Percentiles rank a stretch among this genome's conserved stretches.
Conservation (phyloP, 2,113 vertebrate species). For the Carassius carassius region DNA sequence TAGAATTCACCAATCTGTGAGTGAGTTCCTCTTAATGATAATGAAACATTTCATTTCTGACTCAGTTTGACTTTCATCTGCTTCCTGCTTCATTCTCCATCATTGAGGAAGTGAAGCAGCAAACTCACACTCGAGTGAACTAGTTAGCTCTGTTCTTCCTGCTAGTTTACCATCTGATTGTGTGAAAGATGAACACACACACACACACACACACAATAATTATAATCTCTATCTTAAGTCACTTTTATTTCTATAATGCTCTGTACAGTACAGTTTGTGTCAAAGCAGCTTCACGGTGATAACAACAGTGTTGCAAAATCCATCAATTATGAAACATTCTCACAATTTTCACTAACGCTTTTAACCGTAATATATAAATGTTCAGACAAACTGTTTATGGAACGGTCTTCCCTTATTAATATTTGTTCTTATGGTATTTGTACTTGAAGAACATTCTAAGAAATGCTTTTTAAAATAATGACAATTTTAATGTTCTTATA, state of each 20-base stretch:
- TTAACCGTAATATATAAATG: background rate
- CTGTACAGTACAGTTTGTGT: background rate
- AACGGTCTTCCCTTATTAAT: background rate
- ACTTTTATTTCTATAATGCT: background rate
- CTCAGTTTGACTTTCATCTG: background rate
- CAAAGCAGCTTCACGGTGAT: too few species aligned
- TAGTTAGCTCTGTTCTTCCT: background rate
- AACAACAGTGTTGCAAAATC: background rate
- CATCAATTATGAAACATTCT: background rate
- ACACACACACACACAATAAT: too few species aligned
- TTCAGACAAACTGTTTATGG: too few species aligned
- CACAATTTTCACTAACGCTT: too few species aligned
- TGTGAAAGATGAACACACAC: background rate
- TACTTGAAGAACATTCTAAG: too few species aligned
- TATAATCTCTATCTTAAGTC: background rate
- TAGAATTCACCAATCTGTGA: too few species aligned
- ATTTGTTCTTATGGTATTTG: background rate
- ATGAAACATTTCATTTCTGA: background rate
- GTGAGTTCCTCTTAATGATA: background rate
- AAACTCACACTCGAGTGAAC: background rate
- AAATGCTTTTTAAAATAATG: too few species aligned
- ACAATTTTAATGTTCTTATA: too few species aligned
- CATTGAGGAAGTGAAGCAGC: slow-evolving; percentile 3
- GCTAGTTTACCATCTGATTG: background rate
- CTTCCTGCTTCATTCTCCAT: background rate